A percentile compares a stretch with the other conserved stretches of the same genome.
phyloP scores from a whole-genome alignment of 2,797 vertebrate species.

The Myotis pilosus region DNA sequence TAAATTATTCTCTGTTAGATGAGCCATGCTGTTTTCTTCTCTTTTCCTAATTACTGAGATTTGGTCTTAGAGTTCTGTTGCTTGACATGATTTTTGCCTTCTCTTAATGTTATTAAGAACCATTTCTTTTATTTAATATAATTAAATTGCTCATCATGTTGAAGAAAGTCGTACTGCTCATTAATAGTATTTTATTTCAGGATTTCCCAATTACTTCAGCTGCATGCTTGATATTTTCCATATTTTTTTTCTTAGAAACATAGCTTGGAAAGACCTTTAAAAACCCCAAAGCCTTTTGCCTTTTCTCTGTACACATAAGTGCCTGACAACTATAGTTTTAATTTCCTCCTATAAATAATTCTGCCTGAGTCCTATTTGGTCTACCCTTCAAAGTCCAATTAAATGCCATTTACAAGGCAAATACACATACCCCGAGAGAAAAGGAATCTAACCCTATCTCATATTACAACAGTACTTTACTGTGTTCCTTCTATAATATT shows the following conservation, averaged over 20 bases:
- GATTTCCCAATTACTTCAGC: conserved; percentile 39
- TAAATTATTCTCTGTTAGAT: not conserved
- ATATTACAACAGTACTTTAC: not conserved
- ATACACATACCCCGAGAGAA: not conserved
- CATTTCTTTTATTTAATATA: conserved; percentile 49
- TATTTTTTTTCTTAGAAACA: conserved; percentile 39
- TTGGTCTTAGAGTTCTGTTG: not conserved
- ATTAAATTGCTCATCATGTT: conserved; percentile 50
- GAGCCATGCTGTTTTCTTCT: not conserved
- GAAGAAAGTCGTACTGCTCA: conserved; percentile 34
- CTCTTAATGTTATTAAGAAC: not conserved
- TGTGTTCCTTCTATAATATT: conserved; percentile 31
- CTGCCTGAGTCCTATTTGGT: not conserved
- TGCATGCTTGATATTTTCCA: conserved; percentile 20
- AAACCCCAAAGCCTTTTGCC: not conserved
- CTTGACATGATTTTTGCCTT: conserved; percentile 37
- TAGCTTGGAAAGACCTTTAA: not conserved
- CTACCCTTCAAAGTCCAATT: conserved; percentile 1
- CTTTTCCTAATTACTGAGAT: conserved; percentile 18
- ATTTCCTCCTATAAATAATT: conserved; percentile 30
- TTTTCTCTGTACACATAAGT: not conserved
- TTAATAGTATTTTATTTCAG: conserved; percentile 58
- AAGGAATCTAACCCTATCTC: not conserved
- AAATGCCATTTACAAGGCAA: not conserved
- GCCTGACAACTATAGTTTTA: not conserved